phyloP scores from a whole-genome alignment of 2,888 invertebrate species.

The Scaptomyza tumidula region DNA sequence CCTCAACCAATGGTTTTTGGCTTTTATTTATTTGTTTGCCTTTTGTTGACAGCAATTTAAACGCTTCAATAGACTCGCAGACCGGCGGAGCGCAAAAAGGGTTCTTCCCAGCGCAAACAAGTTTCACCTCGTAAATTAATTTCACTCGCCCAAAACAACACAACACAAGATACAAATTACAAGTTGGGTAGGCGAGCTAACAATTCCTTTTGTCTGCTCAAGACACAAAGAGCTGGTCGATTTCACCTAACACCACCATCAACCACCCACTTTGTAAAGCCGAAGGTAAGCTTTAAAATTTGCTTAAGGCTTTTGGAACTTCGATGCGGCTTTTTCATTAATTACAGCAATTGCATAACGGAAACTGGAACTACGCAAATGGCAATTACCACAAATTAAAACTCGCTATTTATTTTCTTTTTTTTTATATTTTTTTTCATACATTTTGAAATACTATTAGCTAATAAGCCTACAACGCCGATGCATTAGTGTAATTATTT shows the following conservation, averaged over 20 bases:
- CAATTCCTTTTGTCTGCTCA: constrained; percentile 6
- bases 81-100: constrained; percentile 66
- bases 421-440: constrained; percentile 33
- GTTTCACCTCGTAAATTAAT: constrained; percentile 79
- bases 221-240: constrained; percentile 14
- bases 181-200: neutral
- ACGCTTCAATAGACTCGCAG: constrained; percentile 71
- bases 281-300: constrained; percentile 41
- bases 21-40: constrained; percentile 80
- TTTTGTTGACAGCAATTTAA: constrained; percentile 80
- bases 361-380: constrained; percentile 15
- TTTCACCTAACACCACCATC: neutral
- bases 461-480: neutral
- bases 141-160: constrained; percentile 55
- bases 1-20: constrained; percentile 48
- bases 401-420: constrained; percentile 29
- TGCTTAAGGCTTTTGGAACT: constrained; percentile 14
- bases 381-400: constrained; percentile 41
- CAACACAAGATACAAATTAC: constrained; percentile 64
- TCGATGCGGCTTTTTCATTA: constrained; percentile 39
- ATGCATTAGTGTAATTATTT: constrained; percentile 35
- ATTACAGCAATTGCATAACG: constrained; percentile 40
- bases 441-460: constrained; percentile 11
- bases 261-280: neutral
- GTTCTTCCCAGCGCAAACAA: constrained; percentile 71